Evolutionary conservation across 2,797 vertebrate species (phyloP).

Genomic region (Setipinna tenuifilis): DNA sequence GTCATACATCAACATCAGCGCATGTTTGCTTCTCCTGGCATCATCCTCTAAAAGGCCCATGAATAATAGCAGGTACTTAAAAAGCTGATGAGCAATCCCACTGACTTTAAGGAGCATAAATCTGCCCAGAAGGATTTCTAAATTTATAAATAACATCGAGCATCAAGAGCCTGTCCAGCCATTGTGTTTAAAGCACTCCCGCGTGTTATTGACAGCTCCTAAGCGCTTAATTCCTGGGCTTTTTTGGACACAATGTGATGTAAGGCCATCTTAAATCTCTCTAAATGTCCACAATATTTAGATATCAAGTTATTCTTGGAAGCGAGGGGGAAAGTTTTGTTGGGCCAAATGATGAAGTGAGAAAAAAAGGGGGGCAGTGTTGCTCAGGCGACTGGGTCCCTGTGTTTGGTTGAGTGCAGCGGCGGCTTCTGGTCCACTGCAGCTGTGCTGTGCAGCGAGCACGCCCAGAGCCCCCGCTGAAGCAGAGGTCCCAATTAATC

Average conservation of each 20-base stretch:
- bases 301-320: slow-evolving; percentile 27
- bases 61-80: slow-evolving; percentile 12
- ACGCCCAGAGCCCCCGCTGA: neutral
- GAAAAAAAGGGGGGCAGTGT: neutral
- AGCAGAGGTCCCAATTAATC: slow-evolving; percentile 1
- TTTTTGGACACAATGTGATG: slow-evolving; percentile 4
- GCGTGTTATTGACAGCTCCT: neutral
- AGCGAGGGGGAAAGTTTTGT: neutral
- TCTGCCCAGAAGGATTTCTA: slow-evolving; percentile 11
- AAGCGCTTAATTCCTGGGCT: neutral
- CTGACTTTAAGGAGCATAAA: neutral
- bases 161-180: slow-evolving; percentile 1
- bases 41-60: slow-evolving; percentile 6
- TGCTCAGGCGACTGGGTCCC: neutral
- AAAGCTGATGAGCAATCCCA: slow-evolving; percentile 11
- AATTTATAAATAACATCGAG: slow-evolving; percentile 22
- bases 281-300: slow-evolving; percentile 11
- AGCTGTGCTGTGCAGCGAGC: neutral
- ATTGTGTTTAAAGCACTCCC: neutral
- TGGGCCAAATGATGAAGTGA: slow-evolving; percentile 5
- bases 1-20: slow-evolving; percentile 23
- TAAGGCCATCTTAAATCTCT: slow-evolving; percentile 8
- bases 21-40: slow-evolving; percentile 12
- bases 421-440: neutral
- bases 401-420: neutral